A percentile compares a stretch with the other conserved stretches of the same genome.
phyloP scores from a whole-genome alignment of 2,797 vertebrate species.

The Brotula barbata region DNA sequence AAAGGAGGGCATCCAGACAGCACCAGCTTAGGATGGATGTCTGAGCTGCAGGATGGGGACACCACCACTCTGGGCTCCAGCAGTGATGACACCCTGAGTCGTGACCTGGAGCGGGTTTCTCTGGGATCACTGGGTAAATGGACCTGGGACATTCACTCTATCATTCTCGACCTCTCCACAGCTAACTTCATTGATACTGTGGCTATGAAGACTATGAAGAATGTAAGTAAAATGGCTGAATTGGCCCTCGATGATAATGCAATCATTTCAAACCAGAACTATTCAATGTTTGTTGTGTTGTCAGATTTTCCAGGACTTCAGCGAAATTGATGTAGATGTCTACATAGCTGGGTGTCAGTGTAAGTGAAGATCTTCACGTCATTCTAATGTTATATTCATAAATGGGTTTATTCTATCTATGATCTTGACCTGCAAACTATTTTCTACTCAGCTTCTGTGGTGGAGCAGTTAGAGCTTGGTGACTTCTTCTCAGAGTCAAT shows the following conservation, averaged over 20 bases:
- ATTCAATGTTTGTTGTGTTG: conserved; percentile 2
- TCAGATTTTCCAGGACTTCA: conserved; percentile 93
- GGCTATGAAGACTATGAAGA: conserved; percentile 76
- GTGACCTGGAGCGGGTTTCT: conserved; percentile 76
- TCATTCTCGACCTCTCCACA: conserved; percentile 88
- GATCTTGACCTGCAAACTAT: conserved; percentile 6
- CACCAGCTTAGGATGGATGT: conserved; percentile 67
- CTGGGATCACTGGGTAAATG: conserved; percentile 80
- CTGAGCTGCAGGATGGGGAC: conserved; percentile 73
- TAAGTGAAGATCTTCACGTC: conserved; percentile 58
- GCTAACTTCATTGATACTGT: conserved; percentile 86
- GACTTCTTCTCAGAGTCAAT: conserved; percentile 86
- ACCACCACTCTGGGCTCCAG: conserved; percentile 68
- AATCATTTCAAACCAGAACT: not conserved
- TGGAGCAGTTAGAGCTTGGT: conserved; percentile 85
- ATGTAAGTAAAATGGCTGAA: conserved; percentile 64
- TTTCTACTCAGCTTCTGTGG: conserved; percentile 76
- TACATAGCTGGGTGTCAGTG: conserved; percentile 88
- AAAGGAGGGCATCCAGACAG: conserved; percentile 75
- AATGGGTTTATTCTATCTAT: not conserved
- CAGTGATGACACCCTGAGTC: conserved; percentile 79
- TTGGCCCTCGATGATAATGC: not conserved
- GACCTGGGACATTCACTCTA: conserved; percentile 85
- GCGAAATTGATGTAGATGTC: conserved; percentile 89
- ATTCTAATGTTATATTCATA: not conserved